phyloP scores from a whole-genome alignment of 2,888 invertebrate species.

The Nineta flava region DNA sequence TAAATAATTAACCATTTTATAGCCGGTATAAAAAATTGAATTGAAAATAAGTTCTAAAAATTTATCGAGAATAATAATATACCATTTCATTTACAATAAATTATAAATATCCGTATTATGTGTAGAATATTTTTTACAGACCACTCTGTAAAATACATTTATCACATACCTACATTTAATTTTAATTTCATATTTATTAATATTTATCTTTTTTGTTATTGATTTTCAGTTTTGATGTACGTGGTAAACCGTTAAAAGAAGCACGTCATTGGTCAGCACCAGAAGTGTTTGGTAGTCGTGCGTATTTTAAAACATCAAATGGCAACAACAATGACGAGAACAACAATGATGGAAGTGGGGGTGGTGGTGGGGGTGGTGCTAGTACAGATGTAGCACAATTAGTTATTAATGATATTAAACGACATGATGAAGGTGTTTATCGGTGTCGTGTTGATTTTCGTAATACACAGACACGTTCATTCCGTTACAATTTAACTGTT shows the following conservation, averaged over 20 bases:
- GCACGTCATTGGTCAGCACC: conserved; percentile 75
- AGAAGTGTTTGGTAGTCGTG: conserved; percentile 72
- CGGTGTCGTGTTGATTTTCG: conserved; percentile 81
- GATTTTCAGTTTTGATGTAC: conserved; percentile 65
- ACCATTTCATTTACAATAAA: no score
- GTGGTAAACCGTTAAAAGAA: conserved; percentile 63
- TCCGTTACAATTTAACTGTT: conserved; percentile 78
- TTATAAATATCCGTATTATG: no score
- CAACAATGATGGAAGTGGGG: no score
- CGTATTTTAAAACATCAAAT: conserved; percentile 53
- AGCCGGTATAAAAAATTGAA: no score
- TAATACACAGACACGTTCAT: conserved; percentile 77
- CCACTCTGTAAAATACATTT: not conserved
- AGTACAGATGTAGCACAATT: conserved; percentile 66
- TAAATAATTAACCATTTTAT: no score
- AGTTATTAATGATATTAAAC: conserved; percentile 66
- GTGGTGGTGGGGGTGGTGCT: no score
- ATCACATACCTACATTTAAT: not conserved
- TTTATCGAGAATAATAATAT: no score
- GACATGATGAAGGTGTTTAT: conserved; percentile 79
- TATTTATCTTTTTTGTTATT: conserved; percentile 2
- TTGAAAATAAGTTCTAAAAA: no score
- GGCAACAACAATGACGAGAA: no score
- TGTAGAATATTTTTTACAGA: no score
- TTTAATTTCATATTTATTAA: not conserved